These are phyloP conservation scores for Meandrina meandrites DNA, from an alignment of 92 coral and sea anemone genomes.

Conservation along the genomic window DNA sequence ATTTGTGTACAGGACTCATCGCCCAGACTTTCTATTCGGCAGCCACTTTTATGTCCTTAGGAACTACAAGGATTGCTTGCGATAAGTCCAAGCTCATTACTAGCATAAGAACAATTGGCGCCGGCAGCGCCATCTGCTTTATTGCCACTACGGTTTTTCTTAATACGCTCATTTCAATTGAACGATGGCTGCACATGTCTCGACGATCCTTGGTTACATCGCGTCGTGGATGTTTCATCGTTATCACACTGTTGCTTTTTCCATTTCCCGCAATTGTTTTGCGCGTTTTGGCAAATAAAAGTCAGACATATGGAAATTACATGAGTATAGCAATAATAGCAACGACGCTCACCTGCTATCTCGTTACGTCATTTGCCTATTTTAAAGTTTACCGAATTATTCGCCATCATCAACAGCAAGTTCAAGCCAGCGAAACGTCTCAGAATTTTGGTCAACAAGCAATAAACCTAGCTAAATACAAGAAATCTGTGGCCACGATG, in stretches of 20 bases:
- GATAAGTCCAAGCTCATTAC: too few relatives aligned
- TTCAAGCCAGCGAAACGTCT: background rate
- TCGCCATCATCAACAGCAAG: conserved; percentile 6
- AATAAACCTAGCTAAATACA: background rate
- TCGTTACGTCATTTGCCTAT: background rate
- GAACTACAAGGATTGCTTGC: background rate
- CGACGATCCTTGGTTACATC: conserved; percentile 6
- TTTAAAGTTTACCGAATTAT: conserved; percentile 7
- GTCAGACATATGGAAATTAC: background rate
- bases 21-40: background rate
- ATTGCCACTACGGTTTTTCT: background rate
- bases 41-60: background rate
- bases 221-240: background rate
- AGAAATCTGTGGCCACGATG: conserved; percentile 13
- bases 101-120: background rate
- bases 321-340: background rate
- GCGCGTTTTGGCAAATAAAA: background rate
- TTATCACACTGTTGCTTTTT: background rate
- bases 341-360: background rate
- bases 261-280: background rate
- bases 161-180: conserved; percentile 4
- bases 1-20: conserved; percentile 19
- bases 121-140: background rate
- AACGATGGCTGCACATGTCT: conserved; percentile 37
- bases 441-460: conserved; percentile 2